phyloP scores from a whole-genome alignment of 2,888 invertebrate species.

The Ariolimax columbianus region DNA sequence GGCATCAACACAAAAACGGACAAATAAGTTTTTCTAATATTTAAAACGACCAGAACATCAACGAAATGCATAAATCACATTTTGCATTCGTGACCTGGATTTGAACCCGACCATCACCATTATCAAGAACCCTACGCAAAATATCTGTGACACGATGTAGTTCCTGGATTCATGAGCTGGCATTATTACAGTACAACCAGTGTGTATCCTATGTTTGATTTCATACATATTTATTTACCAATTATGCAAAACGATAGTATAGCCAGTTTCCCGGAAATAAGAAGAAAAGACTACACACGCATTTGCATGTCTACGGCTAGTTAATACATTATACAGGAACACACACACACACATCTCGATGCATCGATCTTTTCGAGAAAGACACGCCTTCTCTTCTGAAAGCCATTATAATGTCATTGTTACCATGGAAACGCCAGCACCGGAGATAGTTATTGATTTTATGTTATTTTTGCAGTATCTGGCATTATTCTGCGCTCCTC shows the following conservation, averaged over 20 bases:
- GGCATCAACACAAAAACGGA: too few species aligned
- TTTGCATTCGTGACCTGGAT: too few species aligned
- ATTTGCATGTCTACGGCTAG: not conserved
- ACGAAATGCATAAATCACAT: too few species aligned
- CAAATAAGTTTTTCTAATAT: too few species aligned
- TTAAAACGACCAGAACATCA: too few species aligned
- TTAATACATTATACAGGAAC: constrained; percentile 3
- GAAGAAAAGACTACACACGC: not conserved
- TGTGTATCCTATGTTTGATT: too few species aligned
- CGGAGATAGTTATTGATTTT: constrained; percentile 45
- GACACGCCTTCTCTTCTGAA: constrained; percentile 40
- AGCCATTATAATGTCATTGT: constrained; percentile 28
- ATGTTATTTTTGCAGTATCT: constrained; percentile 21
- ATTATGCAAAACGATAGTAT: not conserved
- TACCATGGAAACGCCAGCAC: constrained; percentile 33
- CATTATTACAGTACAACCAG: too few species aligned
- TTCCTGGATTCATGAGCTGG: too few species aligned
- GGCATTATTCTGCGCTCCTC: constrained; percentile 18
- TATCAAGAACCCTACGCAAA: too few species aligned
- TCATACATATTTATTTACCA: not conserved
- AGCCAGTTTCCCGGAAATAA: not conserved
- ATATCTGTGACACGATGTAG: too few species aligned
- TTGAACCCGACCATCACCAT: too few species aligned
- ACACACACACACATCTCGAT: not conserved
- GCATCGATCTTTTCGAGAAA: not conserved